Percentiles rank a stretch among this genome's conserved stretches.
Conservation (phyloP, 2,797 vertebrate genomes). For the Acipenser ruthenus region DNA sequence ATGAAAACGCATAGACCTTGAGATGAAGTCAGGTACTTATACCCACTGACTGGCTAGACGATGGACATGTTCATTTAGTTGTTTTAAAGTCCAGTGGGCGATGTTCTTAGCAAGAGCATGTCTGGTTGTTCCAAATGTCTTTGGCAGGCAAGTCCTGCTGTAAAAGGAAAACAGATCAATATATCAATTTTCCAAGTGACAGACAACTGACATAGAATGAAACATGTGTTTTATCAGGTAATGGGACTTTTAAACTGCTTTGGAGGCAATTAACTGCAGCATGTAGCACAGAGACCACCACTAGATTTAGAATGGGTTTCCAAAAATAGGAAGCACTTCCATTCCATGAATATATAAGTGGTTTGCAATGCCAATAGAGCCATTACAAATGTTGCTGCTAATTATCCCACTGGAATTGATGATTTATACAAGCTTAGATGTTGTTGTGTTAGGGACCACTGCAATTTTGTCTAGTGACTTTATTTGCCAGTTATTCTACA, state of each 20-base stretch:
- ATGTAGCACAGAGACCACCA: background rate
- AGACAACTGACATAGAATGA: background rate
- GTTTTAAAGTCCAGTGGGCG: background rate
- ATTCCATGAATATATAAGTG: conserved; percentile 1
- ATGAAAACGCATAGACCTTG: background rate
- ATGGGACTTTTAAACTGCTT: conserved; percentile 1
- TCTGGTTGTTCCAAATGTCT: background rate
- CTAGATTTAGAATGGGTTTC: background rate
- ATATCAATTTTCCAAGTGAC: background rate
- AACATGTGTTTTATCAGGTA: background rate
- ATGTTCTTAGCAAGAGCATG: background rate
- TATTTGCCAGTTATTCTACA: background rate
- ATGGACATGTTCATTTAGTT: background rate
- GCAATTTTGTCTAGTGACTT: background rate
- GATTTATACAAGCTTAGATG: background rate
- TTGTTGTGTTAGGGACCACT: background rate
- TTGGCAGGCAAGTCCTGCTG: background rate
- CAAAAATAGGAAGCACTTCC: background rate
- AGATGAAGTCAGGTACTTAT: background rate
- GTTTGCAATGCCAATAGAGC: background rate
- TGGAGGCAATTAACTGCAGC: background rate
- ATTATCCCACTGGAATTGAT: background rate
- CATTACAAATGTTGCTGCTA: background rate
- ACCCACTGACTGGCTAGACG: background rate
- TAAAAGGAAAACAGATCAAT: conserved; percentile 6